Conservation (phyloP, 2,113 vertebrate genomes). For the Gavia stellata region DNA sequence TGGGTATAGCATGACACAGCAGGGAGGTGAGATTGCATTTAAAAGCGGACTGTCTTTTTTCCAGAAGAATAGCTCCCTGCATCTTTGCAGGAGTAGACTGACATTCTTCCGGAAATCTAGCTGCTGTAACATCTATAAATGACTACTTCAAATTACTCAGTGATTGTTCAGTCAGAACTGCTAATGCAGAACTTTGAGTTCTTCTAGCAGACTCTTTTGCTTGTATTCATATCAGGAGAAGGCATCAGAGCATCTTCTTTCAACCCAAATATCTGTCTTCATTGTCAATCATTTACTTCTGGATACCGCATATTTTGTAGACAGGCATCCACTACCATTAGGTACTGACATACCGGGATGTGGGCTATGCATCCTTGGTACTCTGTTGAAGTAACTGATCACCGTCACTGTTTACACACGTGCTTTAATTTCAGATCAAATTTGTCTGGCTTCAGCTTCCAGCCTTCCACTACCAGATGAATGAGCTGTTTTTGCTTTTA, state of each 20-base stretch:
- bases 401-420: not conserved
- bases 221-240: not conserved
- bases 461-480: not conserved
- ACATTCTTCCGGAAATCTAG: not conserved
- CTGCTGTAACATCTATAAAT: not conserved
- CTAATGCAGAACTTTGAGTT: not conserved
- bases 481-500: not conserved
- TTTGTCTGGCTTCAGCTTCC: not conserved
- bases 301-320: not conserved
- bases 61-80: not conserved
- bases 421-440: not conserved
- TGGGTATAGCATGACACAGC: not conserved
- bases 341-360: not conserved
- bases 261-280: not conserved
- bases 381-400: not conserved
- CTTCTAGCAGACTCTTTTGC: not conserved
- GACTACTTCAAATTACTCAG: not conserved
- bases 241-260: not conserved
- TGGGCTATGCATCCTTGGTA: not conserved
- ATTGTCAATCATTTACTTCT: not conserved
- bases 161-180: not conserved
- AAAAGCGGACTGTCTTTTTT: not conserved
- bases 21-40: not conserved
- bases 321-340: not conserved
- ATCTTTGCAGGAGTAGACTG: not conserved